phyloP scores from a whole-genome alignment of 2,888 invertebrate genomes.

The Metallyticus violacea region DNA sequence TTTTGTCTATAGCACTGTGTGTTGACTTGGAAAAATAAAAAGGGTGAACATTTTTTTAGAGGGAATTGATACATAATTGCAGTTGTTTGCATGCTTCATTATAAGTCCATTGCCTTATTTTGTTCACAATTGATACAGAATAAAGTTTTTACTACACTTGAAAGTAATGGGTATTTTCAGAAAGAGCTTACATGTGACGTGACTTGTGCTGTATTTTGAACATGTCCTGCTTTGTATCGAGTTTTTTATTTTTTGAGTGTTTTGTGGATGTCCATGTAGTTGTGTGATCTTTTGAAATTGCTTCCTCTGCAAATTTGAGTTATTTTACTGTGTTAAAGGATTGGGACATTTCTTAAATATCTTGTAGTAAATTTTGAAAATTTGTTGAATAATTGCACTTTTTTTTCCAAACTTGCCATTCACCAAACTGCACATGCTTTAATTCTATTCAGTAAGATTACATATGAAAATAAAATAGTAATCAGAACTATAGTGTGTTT shows the following conservation, averaged over 20 bases:
- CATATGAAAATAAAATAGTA: no score
- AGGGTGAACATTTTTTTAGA: neutral
- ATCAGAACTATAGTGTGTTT: no score
- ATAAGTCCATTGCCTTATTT: neutral
- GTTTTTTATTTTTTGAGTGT: neutral
- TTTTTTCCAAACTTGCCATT: no score
- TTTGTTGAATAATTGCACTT: no score
- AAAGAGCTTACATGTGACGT: neutral
- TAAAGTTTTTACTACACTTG: neutral
- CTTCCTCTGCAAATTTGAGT: neutral
- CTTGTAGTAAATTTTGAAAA: no score
- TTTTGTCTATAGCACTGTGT: no score
- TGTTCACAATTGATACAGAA: no score
- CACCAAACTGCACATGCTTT: no score
- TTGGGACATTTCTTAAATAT: no score
- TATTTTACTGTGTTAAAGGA: no score
- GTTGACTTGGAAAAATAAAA: neutral
- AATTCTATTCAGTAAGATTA: no score
- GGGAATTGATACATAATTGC: neutral
- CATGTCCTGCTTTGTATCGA: neutral
- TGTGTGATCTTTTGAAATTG: neutral
- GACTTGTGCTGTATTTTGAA: neutral
- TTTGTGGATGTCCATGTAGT: neutral
- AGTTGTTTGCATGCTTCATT: neutral
- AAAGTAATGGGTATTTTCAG: neutral